A percentile compares a stretch with the other conserved stretches of the same genome.
phyloP scores from a whole-genome alignment of 1,140 invertebrate genomes.

The Drosophila ohnishii region DNA sequence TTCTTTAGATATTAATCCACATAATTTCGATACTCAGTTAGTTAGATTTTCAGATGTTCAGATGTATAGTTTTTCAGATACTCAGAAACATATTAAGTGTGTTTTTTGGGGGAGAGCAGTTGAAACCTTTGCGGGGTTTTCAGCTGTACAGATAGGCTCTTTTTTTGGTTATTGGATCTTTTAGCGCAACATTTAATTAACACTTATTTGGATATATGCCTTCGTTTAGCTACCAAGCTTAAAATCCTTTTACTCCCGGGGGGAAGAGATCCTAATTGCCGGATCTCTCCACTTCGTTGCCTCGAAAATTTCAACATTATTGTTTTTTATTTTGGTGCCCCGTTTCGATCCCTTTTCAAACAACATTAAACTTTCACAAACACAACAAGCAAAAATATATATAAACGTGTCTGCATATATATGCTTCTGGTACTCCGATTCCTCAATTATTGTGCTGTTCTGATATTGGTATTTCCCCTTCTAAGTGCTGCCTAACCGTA shows the following conservation, averaged over 20 bases:
- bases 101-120: slow-evolving; percentile 27
- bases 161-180: slow-evolving; percentile 7
- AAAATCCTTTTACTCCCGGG: slow-evolving; percentile 19
- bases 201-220: slow-evolving; percentile 42
- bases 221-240: slow-evolving; percentile 24
- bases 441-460: slow-evolving; percentile 68
- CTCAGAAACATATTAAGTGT: slow-evolving; percentile 17
- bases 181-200: slow-evolving; percentile 60
- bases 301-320: slow-evolving; percentile 55
- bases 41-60: slow-evolving; percentile 7
- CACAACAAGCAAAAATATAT: slow-evolving; percentile 73
- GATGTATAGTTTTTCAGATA: slow-evolving; percentile 9
- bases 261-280: not conserved
- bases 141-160: slow-evolving; percentile 33
- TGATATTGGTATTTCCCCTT: slow-evolving; percentile 25
- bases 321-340: slow-evolving; percentile 58
- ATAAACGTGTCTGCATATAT: slow-evolving; percentile 38
- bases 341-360: slow-evolving; percentile 29
- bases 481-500: slow-evolving; percentile 40
- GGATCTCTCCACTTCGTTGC: slow-evolving; percentile 60
- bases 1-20: slow-evolving; percentile 16
- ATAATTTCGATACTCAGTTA: slow-evolving; percentile 14
- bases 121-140: slow-evolving; percentile 63
- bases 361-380: slow-evolving; percentile 67
- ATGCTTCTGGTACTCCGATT: slow-evolving; percentile 61